These are phyloP conservation scores for Chaitophorus viminalis DNA, from an alignment of 2,888 invertebrate species.

Conservation along the genomic window DNA sequence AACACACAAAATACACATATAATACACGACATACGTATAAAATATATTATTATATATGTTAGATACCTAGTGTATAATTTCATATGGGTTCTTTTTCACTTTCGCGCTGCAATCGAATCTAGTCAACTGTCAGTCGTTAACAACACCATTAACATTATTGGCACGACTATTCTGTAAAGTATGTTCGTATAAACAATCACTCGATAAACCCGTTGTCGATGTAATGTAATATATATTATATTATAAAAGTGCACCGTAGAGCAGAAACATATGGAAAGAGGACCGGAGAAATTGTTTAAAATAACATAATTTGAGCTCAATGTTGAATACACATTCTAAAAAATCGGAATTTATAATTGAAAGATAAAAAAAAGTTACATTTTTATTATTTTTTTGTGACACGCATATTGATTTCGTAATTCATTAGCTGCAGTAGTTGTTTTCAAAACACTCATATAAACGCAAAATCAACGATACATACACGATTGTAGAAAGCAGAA, in stretches of 20 bases:
- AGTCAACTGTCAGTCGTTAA: conserved; percentile 29
- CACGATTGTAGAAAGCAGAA: conserved; percentile 41
- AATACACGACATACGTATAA: neutral
- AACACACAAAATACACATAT: neutral
- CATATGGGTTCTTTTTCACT: conserved; percentile 44
- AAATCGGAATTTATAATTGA: neutral
- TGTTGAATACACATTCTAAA: neutral
- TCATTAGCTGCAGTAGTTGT: neutral
- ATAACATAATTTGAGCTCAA: neutral
- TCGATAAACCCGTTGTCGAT: neutral
- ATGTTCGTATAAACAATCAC: conserved; percentile 1
- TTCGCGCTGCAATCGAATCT: conserved; percentile 42
- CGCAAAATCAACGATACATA: neutral
- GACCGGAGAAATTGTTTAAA: neutral
- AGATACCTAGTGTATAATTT: neutral
- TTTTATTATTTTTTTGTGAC: neutral
- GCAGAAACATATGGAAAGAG: neutral
- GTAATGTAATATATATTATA: no score
- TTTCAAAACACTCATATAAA: neutral
- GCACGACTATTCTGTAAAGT: neutral
- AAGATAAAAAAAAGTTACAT: neutral
- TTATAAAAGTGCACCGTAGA: no score
- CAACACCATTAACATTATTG: conserved; percentile 16
- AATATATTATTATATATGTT: neutral
- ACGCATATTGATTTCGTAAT: conserved; percentile 14